Base-by-base conservation (phyloP, 2,888 invertebrate species). In the Chrysolina haemoptera region DNA sequence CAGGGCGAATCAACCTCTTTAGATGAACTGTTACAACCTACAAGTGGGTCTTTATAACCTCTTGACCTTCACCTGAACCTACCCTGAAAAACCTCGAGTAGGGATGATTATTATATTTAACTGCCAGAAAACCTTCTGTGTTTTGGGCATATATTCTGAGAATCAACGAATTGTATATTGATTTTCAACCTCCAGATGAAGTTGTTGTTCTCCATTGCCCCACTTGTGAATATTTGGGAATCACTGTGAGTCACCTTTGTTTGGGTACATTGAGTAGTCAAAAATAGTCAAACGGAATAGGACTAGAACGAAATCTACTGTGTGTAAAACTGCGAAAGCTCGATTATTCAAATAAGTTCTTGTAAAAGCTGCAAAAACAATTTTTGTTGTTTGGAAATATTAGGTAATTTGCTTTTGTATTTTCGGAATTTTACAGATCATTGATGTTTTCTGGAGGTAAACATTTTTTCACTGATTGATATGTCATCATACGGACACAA, bases 201-300 rank as follows among this genome's bases (percentile, higher is more conserved):
- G 55, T 27, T 70, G 16, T 68, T 66, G 63, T 73, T 75, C 65
- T 73, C 70, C 20, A 41, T 27, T 73, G 73, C 65, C 71, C 72
- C 43, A 41, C 41, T 67, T 65, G 73, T 75, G 62, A 76, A 75
- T 69, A 70, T 75, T 69, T 65, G 59, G 73, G 27, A 71, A 77
- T 62, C 63, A 73, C 68, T 55, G 63, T 77, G 70, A 74, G 66
- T 73, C 76, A 76, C 71, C 66, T 71, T 59, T 71, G 69, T 69
- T 65, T 48, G 68, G 72, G 68, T 48, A 62, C 35, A 35, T 35
- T 35, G 35, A 35, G 8, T 3, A 6, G 35, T 35, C 35, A 35
- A 35, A 35, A 35, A 35, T 35, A 35, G 8, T 35, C 35, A 8
- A 35, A 6, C 35, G 35, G 8, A 35, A 35, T 35, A 8, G 35